A percentile compares a stretch with the other conserved stretches of the same genome.
Evolutionary conservation across 2,113 vertebrate genomes (phyloP).

Genomic region (Macrotis lagotis): DNA sequence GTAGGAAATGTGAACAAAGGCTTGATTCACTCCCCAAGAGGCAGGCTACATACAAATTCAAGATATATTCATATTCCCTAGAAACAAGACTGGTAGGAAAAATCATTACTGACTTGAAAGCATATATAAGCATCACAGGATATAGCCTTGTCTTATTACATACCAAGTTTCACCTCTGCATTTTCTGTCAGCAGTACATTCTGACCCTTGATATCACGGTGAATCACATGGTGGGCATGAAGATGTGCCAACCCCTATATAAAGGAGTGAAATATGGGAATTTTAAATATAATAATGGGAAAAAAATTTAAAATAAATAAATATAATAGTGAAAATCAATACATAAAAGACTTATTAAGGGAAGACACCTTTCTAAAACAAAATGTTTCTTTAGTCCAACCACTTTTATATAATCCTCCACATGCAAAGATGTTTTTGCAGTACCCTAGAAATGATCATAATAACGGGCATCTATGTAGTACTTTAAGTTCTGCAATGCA

Average conservation of each 20-base stretch:
- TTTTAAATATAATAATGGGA: no score
- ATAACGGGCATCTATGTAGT: not conserved
- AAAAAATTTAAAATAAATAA: no score
- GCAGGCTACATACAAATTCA: not conserved
- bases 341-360: not conserved
- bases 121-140: not conserved
- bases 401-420: fast-evolving
- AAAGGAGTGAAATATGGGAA: constrained; percentile 39
- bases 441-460: not conserved
- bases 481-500: not conserved
- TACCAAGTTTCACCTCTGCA: constrained; percentile 98
- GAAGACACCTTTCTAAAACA: not conserved
- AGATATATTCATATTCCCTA: not conserved
- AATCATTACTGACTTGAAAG: not conserved
- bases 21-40: not conserved
- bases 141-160: constrained; percentile 47
- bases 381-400: not conserved
- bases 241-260: constrained; percentile 95
- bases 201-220: constrained; percentile 98
- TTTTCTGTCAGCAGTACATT: constrained; percentile 99
- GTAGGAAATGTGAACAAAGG: fast-evolving
- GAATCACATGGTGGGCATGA: constrained; percentile 98
- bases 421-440: not conserved
- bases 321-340: no score
- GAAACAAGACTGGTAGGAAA: not conserved